These are phyloP conservation scores for Bombycilla garrulus DNA, from an alignment of 2,113 vertebrate genomes.

Conservation along the genomic window DNA sequence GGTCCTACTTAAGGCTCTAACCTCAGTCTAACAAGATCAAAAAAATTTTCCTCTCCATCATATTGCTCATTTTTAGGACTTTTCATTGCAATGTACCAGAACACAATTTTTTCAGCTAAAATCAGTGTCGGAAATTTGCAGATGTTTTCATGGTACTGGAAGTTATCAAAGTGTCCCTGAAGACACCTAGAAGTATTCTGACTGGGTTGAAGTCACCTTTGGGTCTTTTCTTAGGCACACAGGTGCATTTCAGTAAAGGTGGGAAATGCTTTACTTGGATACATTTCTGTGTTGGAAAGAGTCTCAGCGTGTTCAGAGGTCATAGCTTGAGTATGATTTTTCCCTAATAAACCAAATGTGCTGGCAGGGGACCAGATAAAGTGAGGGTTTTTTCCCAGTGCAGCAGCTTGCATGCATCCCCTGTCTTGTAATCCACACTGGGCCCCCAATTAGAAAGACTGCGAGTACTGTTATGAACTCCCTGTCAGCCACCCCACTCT, in stretches of 20 bases:
- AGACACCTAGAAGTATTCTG: not conserved
- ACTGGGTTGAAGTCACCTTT: not conserved
- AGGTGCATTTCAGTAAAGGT: not conserved
- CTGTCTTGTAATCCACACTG: not conserved
- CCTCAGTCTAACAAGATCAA: not conserved
- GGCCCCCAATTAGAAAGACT: not conserved
- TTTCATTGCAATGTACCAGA: not conserved
- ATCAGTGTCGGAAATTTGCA: not conserved
- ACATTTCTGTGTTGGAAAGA: not conserved
- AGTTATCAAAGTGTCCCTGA: not conserved
- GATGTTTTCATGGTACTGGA: not conserved
- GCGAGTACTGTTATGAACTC: not conserved
- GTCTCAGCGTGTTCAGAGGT: not conserved
- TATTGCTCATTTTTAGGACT: not conserved
- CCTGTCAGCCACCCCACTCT: not conserved
- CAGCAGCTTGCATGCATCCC: not conserved
- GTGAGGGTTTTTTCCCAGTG: not conserved
- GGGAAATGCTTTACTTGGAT: not conserved
- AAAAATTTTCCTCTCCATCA: not conserved
- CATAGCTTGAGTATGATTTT: not conserved
- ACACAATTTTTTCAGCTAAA: not conserved
- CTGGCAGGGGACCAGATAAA: not conserved
- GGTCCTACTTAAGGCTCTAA: not conserved
- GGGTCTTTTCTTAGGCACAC: not conserved
- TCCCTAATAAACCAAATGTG: not conserved